Conservation (phyloP, 2,888 invertebrate genomes). For the Himalopsyche japonica region DNA sequence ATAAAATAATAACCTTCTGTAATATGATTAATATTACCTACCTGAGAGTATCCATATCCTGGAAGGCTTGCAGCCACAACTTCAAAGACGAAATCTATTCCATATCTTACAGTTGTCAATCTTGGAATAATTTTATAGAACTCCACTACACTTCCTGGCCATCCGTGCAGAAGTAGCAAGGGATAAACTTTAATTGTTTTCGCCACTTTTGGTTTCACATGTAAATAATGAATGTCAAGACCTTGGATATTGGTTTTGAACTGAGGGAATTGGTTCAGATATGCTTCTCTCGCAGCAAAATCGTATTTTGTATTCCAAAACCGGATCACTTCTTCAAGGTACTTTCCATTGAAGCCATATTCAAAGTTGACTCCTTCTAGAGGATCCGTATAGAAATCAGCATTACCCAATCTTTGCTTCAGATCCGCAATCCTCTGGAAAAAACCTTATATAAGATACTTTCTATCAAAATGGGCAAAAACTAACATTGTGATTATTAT, state of each 20-base stretch:
- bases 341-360: constrained; percentile 79
- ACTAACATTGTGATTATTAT: no score
- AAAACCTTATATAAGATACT: neutral
- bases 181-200: constrained; percentile 60
- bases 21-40: constrained; percentile 42
- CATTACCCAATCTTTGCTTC: constrained; percentile 60
- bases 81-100: constrained; percentile 68
- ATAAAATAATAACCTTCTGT: no score
- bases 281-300: constrained; percentile 63
- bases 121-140: constrained; percentile 76
- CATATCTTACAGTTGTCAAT: constrained; percentile 58
- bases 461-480: no score
- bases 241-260: constrained; percentile 76
- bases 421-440: constrained; percentile 62
- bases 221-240: constrained; percentile 75
- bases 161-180: constrained; percentile 77
- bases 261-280: constrained; percentile 75
- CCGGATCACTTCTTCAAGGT: constrained; percentile 67
- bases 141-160: constrained; percentile 84
- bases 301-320: constrained; percentile 82
- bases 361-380: constrained; percentile 71
- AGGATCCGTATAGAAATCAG: constrained; percentile 60
- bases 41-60: constrained; percentile 72
- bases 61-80: constrained; percentile 70
- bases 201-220: constrained; percentile 60